Evolutionary conservation across 2,113 vertebrate genomes (phyloP).

Genomic region (Rhinolophus sinicus): DNA sequence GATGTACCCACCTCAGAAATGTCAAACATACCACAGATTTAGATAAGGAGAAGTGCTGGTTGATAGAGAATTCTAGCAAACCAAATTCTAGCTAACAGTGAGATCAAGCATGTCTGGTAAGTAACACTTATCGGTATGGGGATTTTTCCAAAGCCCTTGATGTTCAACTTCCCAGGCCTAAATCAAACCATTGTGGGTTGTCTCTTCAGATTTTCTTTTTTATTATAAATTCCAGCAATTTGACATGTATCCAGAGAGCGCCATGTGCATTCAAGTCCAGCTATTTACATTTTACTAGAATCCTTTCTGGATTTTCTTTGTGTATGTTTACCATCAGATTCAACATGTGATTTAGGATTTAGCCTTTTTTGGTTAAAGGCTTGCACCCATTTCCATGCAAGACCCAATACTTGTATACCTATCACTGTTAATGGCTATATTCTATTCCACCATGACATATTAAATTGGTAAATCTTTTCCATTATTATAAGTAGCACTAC

Average conservation of each 20-base stretch:
- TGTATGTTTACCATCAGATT: constrained; percentile 20
- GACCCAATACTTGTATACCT: neutral
- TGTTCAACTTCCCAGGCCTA: constrained; percentile 49
- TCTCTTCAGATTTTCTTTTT: constrained; percentile 50
- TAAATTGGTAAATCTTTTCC: constrained; percentile 16
- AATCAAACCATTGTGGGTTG: neutral
- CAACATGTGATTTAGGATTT: constrained; percentile 43
- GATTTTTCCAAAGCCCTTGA: constrained; percentile 40
- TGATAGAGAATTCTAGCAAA: constrained; percentile 55
- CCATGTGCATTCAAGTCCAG: neutral
- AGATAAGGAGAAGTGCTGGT: constrained; percentile 12
- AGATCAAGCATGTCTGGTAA: constrained; percentile 24
- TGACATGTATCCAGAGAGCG: constrained; percentile 21
- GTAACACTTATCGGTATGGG: neutral
- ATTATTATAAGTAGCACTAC: neutral
- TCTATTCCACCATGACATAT: neutral
- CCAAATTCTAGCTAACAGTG: constrained; percentile 42
- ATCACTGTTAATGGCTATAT: neutral
- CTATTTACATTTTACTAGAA: constrained; percentile 57
- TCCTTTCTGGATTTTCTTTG: constrained; percentile 44
- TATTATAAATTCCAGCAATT: constrained; percentile 51
- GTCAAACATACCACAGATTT: constrained; percentile 17
- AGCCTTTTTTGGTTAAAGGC: neutral
- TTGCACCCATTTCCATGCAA: neutral
- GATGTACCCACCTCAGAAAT: neutral